Evolutionary conservation across 2,888 invertebrate genomes (phyloP).

Genomic region (Sminthurinus aureus): DNA sequence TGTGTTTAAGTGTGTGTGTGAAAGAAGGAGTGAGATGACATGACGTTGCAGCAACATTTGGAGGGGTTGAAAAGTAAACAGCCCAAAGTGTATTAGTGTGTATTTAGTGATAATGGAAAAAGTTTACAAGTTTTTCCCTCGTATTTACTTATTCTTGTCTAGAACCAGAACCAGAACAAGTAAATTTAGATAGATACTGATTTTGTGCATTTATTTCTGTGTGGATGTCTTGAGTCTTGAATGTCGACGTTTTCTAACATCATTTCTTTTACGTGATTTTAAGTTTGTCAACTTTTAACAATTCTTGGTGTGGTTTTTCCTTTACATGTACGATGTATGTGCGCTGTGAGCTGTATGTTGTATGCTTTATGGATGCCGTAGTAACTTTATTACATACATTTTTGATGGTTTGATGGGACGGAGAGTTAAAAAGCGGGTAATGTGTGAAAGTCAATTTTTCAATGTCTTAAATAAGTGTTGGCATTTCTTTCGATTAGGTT

Average conservation of each 20-base stretch:
- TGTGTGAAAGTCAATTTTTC: slow-evolving; percentile 48
- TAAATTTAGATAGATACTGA: too few relatives aligned
- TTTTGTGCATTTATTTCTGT: neutral
- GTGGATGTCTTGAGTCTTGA: neutral
- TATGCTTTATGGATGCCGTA: neutral
- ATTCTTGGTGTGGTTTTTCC: too few relatives aligned
- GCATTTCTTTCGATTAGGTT: slow-evolving; percentile 49
- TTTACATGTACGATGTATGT: neutral
- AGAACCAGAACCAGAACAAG: too few relatives aligned
- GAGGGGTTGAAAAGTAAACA: slow-evolving; percentile 27
- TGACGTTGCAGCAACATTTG: neutral
- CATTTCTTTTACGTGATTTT: too few relatives aligned
- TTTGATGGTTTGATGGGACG: neutral
- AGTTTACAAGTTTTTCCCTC: slow-evolving; percentile 26
- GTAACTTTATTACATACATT: too few relatives aligned
- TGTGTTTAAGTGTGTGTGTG: too few relatives aligned
- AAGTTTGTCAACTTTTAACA: too few relatives aligned
- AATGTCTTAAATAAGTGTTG: slow-evolving; percentile 44
- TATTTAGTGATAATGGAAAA: slow-evolving; percentile 41
- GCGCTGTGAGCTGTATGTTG: neutral
- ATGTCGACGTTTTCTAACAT: neutral
- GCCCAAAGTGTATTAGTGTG: slow-evolving; percentile 38
- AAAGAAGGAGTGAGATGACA: neutral
- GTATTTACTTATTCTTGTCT: neutral
- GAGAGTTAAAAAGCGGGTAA: slow-evolving; percentile 42